Base-by-base conservation (phyloP, 2,797 vertebrate genomes). In the Chiroxiphia lanceolata region DNA sequence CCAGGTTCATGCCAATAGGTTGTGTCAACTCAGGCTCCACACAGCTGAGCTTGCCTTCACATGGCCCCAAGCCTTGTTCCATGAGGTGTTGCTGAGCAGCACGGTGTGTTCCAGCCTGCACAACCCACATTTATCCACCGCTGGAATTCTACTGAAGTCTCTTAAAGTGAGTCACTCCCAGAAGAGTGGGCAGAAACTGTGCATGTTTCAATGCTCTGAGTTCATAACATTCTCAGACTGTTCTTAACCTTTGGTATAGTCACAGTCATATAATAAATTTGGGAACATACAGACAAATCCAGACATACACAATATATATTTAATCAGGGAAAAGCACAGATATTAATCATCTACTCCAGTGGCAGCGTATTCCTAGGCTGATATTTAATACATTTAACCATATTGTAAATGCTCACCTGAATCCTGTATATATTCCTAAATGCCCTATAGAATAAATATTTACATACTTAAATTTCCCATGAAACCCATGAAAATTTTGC, bases 91-190 rank as follows among this genome's bases (percentile, higher is more conserved):
- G 45, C 59, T n/a, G 50, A n/a, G 40, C 4, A 50, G 44, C 16
- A 8, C 12, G 1, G 36, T 10, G 21, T n/a, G 27, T 21, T 31
- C 23, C 0, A 0, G 17, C 14, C 29, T 25, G 19, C 31, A 4
- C 3, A 31, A 17, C 29, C 56, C 36, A 26, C 7, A 1, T 17
- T 50, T 45, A 56, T 54, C 53, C 34, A 29, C 64, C 31, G 21
- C 13, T 44, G 9, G 12, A 23, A 13, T 18, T 21, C 33, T 25
- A 8, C 44, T 34, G 33, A 40, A 20, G 14, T 3, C 11, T 45
- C 59, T 44, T 20, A 34, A 38, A 45, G 5, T 7, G 15, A 16
- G 18, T 56, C 27, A 26, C 20, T 51, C 11, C 15, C n/a, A 42
- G 31, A 34, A 26, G 3, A 1, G 7, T 6, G 16, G 38, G 22